Evolutionary conservation across 1,140 invertebrate genomes (phyloP), one percentile per base, ranked within the genome.

Genomic region (Bombus vancouverensis): DNA sequence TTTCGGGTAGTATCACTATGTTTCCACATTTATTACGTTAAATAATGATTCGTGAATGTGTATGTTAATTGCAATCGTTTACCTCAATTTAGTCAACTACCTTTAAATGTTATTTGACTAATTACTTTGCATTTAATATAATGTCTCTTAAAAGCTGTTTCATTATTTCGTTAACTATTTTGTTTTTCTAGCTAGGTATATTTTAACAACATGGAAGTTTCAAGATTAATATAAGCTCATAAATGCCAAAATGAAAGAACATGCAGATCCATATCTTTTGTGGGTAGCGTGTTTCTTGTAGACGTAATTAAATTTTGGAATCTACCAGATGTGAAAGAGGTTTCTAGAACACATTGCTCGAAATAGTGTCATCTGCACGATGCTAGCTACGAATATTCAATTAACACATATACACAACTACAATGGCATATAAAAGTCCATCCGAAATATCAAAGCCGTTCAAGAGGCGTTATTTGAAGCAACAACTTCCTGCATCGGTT

Each of bases 371-470:
- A 77, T 77, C n/a, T 18, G 37, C 18, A 65, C 13, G 5, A 34
- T 4, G 53, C 18, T 39, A n/a, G 18, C 28, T 39, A 65, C 39
- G 57, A 78, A 65, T 78, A 78, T 62, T 65, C 75, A 78, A 78
- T 78, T 66, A 78, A 78, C 75, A 78, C 75, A 32, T 65, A 62
- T 9, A 32, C 9, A 42, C 10, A 62, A 42, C 15, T 42, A 59
- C 53, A n/a, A 76, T 39, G 25, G 5, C 57, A 53, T 59, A n/a
- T 75, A 34, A 75, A 75, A 75, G 42, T 73, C 13, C 2, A 53
- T 75, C 32, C 12, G 28, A 28, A 78, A 65, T 28, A 78, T 78
- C 39, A 65, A 78, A 62, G 37, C 18, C 37, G 18, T 62, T 28
- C 15, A 37, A 25, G 5, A 8, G 34, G 2, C 13, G 71, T 15